Evolutionary conservation across 92 coral and sea anemone species (phyloP), one percentile per base, ranked within the genome.

Genomic region (Porites cylindrica): DNA sequence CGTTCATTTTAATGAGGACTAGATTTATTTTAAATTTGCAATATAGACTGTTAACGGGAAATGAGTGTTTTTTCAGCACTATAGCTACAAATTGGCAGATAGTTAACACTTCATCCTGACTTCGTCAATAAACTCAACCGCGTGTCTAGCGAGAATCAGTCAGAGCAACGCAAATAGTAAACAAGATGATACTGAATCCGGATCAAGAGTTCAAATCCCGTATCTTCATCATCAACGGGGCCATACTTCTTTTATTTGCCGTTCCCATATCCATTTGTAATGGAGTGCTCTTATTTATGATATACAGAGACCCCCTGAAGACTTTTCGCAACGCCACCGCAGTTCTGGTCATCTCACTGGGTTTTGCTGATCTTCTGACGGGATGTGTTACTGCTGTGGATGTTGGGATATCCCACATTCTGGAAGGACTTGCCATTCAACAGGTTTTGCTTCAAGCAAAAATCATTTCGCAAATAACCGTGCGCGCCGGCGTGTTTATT

Each of bases 291-390:
- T 64, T 91, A 72, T 87, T 67, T 23, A 66, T 78, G 19, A 65
- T 91, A 68, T 87, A 87, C 65, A 89, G 70, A 18, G 86, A 91
- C 20, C 94, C 94, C 71, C 59, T 91, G 19, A 76, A 62, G 14
- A 87, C 88, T 67, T 91, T 91, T 64, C 91, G 94, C 64, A 88
- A 91, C 83, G 79, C 88, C 1, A 83, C 94, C 54, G 86, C 94
- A 24, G 80, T 83, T 1, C 80, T 89, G 23, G 82, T 92, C 70
- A 79, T 70, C 62, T 90, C 93, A 13, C 64, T 92, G 80, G 87
- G 86, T 6, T 78, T 85, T 1, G 77, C 93, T 2, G 95, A 92
- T 60, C 86, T 92, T 38, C 85, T 92, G 10, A 89, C 95, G 3
- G 95, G 95, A 26, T 85, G 87, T 26, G 72, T 89, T 10, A 92